These are phyloP conservation scores for Ptychochromis oligacanthus DNA, from an alignment of 2,113 vertebrate genomes.

Conservation along the genomic window DNA sequence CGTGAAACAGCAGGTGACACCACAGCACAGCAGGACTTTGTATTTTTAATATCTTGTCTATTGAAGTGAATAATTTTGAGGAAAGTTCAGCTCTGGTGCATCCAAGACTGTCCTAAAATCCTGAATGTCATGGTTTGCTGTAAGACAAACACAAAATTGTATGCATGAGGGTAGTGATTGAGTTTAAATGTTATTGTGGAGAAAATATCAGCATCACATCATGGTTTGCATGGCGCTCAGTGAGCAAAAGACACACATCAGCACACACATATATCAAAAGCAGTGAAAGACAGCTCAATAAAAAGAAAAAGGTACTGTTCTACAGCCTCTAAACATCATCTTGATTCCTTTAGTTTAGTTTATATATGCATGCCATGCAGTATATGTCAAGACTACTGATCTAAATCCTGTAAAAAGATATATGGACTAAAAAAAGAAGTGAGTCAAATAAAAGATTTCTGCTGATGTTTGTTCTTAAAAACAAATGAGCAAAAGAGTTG, in stretches of 20 bases:
- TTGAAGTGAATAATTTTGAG: conserved; percentile 23
- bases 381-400: not conserved
- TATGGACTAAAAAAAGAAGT: not conserved
- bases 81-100: conserved; percentile 35
- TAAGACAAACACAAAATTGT: not conserved
- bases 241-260: not conserved
- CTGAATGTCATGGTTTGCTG: not conserved
- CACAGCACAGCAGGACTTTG: conserved; percentile 25
- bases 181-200: not conserved
- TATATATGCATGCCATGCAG: not conserved
- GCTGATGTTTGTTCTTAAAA: not conserved
- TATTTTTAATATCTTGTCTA: conserved; percentile 36
- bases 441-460: too few relatives aligned
- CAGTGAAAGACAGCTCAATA: not conserved
- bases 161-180: not conserved
- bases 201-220: not conserved
- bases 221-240: not conserved
- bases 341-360: not conserved
- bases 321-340: not conserved
- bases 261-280: not conserved
- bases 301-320: not conserved
- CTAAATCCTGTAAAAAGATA: not conserved
- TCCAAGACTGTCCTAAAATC: conserved; percentile 9
- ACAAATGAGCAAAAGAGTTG: not conserved
- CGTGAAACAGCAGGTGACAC: conserved; percentile 58